phyloP scores from a whole-genome alignment of 1,140 invertebrate genomes.

The Macrosteles quadrilineatus region DNA sequence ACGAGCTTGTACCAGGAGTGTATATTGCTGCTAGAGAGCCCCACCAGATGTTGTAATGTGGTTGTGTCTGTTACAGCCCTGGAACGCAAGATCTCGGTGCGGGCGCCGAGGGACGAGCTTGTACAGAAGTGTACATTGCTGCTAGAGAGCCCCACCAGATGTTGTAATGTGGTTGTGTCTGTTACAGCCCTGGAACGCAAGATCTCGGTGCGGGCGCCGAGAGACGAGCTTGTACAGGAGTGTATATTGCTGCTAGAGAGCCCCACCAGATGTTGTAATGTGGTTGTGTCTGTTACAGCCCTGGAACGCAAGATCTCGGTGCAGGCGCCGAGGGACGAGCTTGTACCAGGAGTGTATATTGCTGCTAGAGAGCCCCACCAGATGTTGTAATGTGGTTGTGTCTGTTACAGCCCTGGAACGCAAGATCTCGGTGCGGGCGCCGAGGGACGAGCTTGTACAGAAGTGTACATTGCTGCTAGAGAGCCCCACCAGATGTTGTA shows the following conservation, averaged over 20 bases:
- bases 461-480: slow-evolving; percentile 93
- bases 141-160: slow-evolving; percentile 82
- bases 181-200: slow-evolving; percentile 91
- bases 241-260: slow-evolving; percentile 90
- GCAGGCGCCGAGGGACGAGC: slow-evolving; percentile 92
- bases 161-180: too few relatives aligned
- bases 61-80: slow-evolving; percentile 80
- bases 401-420: slow-evolving; percentile 86
- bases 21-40: slow-evolving; percentile 87
- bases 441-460: slow-evolving; percentile 94
- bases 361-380: slow-evolving; percentile 81
- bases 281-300: slow-evolving; percentile 76
- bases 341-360: slow-evolving; percentile 96
- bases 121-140: slow-evolving; percentile 94
- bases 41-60: too few relatives aligned
- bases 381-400: too few relatives aligned
- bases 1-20: slow-evolving; percentile 96
- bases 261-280: too few relatives aligned
- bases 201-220: slow-evolving; percentile 95
- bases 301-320: slow-evolving; percentile 98
- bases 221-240: slow-evolving; percentile 96
- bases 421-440: slow-evolving; percentile 96
- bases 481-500: slow-evolving; percentile 75
- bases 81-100: slow-evolving; percentile 96
- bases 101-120: slow-evolving; percentile 94